phyloP scores from a whole-genome alignment of 2,888 invertebrate species.

The Netelia melanura region DNA sequence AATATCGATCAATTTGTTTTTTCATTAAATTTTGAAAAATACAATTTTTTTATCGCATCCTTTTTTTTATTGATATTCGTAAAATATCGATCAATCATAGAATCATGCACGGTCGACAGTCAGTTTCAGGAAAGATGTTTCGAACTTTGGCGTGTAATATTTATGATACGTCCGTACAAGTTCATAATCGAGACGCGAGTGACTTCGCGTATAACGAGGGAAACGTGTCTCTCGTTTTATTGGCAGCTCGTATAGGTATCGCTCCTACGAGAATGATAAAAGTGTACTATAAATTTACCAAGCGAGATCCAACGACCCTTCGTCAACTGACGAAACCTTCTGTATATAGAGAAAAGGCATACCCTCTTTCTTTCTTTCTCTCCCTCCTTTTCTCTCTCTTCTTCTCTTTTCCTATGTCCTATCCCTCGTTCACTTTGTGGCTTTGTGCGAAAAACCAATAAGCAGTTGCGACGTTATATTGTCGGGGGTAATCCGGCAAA shows the following conservation, averaged over 20 bases:
- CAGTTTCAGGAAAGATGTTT: background rate
- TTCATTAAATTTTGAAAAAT: too few species aligned
- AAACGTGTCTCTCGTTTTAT: conserved; percentile 28
- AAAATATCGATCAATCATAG: too few species aligned
- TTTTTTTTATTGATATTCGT: too few species aligned
- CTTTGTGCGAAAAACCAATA: conserved; percentile 68
- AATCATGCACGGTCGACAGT: background rate
- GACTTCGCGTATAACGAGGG: conserved; percentile 64
- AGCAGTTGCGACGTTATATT: conserved; percentile 67
- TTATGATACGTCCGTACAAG: conserved; percentile 16
- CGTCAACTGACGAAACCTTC: conserved; percentile 46
- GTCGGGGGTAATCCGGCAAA: conserved; percentile 67
- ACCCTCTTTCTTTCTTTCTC: conserved; percentile 46
- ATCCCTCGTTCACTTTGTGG: conserved; percentile 27
- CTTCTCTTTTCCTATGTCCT: conserved; percentile 18
- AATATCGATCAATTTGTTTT: too few species aligned
- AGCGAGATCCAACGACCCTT: conserved; percentile 61
- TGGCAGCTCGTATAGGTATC: conserved; percentile 39
- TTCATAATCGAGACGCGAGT: conserved; percentile 64
- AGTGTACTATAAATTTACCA: conserved; percentile 64
- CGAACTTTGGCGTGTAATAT: background rate
- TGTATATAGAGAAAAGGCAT: conserved; percentile 57
- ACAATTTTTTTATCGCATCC: too few species aligned
- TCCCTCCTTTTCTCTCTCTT: conserved; percentile 36
- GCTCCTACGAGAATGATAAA: conserved; percentile 42